These are phyloP conservation scores for Halocynthia roretzi DNA, from an alignment of 23 tunicate genomes.

Conservation along the genomic window DNA sequence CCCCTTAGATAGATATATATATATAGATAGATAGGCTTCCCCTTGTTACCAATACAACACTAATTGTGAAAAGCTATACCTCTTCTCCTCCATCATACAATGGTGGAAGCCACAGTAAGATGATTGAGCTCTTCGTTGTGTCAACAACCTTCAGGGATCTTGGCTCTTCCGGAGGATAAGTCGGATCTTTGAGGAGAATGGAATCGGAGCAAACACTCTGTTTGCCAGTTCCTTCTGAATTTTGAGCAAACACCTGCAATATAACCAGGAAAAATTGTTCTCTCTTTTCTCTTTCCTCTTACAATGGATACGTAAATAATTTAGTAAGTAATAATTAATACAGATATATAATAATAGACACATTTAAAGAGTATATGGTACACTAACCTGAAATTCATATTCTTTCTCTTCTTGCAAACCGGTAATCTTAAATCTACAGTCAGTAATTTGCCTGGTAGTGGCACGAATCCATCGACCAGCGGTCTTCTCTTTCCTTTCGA, in stretches of 20 bases:
- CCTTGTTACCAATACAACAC: no score
- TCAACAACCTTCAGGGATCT: slow-evolving; percentile 20
- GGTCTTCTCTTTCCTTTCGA: slow-evolving; percentile 71
- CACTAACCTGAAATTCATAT: slow-evolving; percentile 76
- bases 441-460: slow-evolving; percentile 56
- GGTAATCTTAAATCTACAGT: slow-evolving; percentile 56
- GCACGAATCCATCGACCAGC: slow-evolving; percentile 79
- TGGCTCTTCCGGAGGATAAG: slow-evolving; percentile 30
- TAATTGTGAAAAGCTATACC: neutral
- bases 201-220: slow-evolving; percentile 16
- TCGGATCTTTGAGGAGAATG: slow-evolving; percentile 2
- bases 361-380: neutral
- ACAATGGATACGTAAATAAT: neutral
- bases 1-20: no score
- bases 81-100: slow-evolving; percentile 29
- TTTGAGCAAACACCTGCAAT: slow-evolving; percentile 42
- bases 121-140: slow-evolving; percentile 11
- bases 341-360: neutral
- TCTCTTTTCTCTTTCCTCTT: neutral
- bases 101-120: slow-evolving; percentile 25
- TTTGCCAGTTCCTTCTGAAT: slow-evolving; percentile 22
- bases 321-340: no score
- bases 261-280: slow-evolving; percentile 4
- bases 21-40: no score
- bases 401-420: slow-evolving; percentile 85